Conservation (phyloP, 2,797 vertebrate genomes). For the Furcifer pardalis region DNA sequence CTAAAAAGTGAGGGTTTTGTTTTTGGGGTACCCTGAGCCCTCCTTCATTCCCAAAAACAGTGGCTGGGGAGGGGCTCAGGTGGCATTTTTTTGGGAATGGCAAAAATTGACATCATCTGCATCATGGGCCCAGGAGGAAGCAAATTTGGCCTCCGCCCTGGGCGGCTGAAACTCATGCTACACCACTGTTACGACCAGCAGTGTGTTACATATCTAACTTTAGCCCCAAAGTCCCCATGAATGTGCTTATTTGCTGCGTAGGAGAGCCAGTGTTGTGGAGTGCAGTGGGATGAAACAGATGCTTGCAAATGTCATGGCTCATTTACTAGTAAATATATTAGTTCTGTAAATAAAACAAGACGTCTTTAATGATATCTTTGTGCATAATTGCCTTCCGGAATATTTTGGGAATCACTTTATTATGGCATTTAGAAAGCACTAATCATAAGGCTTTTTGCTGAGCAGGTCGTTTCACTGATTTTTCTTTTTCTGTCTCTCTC, state of each 20-base stretch:
- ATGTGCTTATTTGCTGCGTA: not conserved
- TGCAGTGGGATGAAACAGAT: not conserved
- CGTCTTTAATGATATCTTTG: conserved; percentile 48
- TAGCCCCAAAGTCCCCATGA: not conserved
- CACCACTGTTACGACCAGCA: no score
- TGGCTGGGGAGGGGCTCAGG: no score
- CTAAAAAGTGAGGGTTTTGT: no score
- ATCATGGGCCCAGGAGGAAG: no score
- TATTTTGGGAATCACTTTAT: conserved; percentile 64
- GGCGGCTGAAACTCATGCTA: no score
- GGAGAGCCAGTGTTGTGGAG: not conserved
- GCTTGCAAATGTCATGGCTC: not conserved
- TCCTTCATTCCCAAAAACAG: no score
- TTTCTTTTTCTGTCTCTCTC: no score
- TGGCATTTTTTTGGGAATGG: no score
- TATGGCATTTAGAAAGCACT: conserved; percentile 64
- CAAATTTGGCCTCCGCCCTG: no score
- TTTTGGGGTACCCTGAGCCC: no score
- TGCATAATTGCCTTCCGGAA: conserved; percentile 62
- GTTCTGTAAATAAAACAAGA: not conserved
- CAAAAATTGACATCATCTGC: no score
- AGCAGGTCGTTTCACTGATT: not conserved
- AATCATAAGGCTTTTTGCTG: not conserved
- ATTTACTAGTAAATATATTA: conserved; percentile 1
- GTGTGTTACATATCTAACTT: no score